Base-by-base conservation (phyloP, 2,113 vertebrate species). In the Alaudala cheleensis region DNA sequence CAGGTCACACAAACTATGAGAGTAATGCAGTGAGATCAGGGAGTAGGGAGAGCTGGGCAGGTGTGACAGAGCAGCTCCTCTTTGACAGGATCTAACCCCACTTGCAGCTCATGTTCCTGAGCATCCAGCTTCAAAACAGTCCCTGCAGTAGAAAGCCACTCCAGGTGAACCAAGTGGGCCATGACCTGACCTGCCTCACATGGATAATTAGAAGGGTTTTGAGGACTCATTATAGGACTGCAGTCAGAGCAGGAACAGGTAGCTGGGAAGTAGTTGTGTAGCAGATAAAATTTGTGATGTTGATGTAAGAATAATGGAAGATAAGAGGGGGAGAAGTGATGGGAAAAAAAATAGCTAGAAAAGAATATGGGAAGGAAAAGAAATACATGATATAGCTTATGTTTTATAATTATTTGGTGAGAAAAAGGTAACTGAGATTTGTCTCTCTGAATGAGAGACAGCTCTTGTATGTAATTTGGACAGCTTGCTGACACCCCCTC, bases 111-210 rank as follows among this genome's bases (percentile, higher is more conserved):
- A 1, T 12, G 2, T 24, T 70, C 45, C 51, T 2, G 8, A 37
- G 42, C 60, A 90, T 39, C 28, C 2, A 5, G 25, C 62, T 90
- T 76, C 66, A 79, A 61, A 86, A 47, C 14, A 39, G 26, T 9
- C 15, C n/a, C 56, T 3, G 2, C 64, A 40, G 49, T 4, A 7
- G 49, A 79, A 79, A 67, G 39, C 39, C 8, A 6, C 45, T 84
- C 5, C 4, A 23, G 50, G 47, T 76, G 65, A 66, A 66, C 45
- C 34, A 81, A 60, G 65, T 33, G 1, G 1, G 42, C 14, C 26
- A 22, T 7, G 5, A 45, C 26, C 57, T 1, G 10, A 51, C 39
- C 45, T 88, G n/a, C 56, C 16, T 80, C 3, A 4, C 2, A 0
- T 20, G 31, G 23, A 21, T 82, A 67, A 39, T 34, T 71, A 66